phyloP scores from a whole-genome alignment of 1,140 invertebrate species.

The Hyphantria cunea region DNA sequence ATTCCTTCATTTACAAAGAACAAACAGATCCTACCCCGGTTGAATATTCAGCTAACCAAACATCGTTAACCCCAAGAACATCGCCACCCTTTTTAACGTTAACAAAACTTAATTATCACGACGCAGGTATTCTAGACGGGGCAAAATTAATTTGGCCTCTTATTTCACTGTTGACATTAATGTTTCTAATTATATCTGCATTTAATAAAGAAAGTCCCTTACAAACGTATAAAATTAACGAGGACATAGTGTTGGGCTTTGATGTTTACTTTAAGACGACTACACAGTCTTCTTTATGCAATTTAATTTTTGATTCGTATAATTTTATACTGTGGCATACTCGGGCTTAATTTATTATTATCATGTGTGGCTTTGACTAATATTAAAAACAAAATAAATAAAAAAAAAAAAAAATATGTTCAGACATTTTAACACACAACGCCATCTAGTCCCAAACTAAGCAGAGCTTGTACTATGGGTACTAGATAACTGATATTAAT shows the following conservation, averaged over 20 bases:
- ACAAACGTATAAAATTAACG: slow-evolving; percentile 53
- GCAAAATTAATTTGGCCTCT: slow-evolving; percentile 26
- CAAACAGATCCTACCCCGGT: no score
- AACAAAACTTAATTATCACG: slow-evolving; percentile 22
- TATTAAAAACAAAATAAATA: no score
- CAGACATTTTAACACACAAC: no score
- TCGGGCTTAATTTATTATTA: no score
- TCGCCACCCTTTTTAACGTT: background rate
- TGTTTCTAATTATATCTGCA: slow-evolving; percentile 43
- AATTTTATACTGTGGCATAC: no score
- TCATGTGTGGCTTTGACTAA: no score
- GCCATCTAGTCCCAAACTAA: no score
- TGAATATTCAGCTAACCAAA: background rate
- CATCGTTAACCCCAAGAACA: background rate
- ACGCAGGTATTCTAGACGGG: slow-evolving; percentile 2
- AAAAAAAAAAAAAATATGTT: no score
- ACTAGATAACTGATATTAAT: no score
- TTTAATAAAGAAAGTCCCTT: slow-evolving; percentile 45
- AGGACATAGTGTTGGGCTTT: slow-evolving; percentile 11
- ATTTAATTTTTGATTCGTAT: background rate
- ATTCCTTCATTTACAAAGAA: no score
- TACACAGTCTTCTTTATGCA: slow-evolving; percentile 9
- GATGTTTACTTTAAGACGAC: slow-evolving; percentile 1
- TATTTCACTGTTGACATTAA: slow-evolving; percentile 34
- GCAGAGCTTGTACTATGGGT: no score